Conservation (phyloP, 30 jellyfish, hydroid and myxozoan species). For the Pseudorhiza aurosa region DNA sequence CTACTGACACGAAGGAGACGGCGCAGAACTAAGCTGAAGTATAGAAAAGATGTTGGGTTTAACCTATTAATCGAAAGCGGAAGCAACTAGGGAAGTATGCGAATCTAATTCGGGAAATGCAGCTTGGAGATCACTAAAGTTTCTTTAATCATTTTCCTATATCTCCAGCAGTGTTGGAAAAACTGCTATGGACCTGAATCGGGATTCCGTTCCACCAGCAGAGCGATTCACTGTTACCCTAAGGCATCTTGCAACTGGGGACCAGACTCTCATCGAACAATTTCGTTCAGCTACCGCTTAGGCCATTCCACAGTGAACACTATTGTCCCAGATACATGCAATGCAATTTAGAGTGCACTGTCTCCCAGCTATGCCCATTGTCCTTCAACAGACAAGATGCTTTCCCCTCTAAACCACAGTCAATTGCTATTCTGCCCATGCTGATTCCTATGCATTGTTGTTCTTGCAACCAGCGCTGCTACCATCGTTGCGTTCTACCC, state of each 20-base stretch:
- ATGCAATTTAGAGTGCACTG: slow-evolving; percentile 47
- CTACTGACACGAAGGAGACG: slow-evolving; percentile 55
- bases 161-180: slow-evolving; percentile 2
- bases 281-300: slow-evolving; percentile 19
- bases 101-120: slow-evolving; percentile 42
- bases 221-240: slow-evolving; percentile 11
- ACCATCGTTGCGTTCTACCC: too few relatives aligned
- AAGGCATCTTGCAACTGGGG: slow-evolving; percentile 27
- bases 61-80: slow-evolving; percentile 51
- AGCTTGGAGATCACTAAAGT: slow-evolving; percentile 68
- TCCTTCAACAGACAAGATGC: slow-evolving; percentile 51
- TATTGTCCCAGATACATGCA: slow-evolving; percentile 40
- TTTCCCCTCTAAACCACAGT: too few relatives aligned
- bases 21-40: slow-evolving; percentile 34
- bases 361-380: slow-evolving; percentile 53
- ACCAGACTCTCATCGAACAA: slow-evolving; percentile 14
- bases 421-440: too few relatives aligned
- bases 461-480: too few relatives aligned
- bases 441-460: too few relatives aligned
- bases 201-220: slow-evolving; percentile 9
- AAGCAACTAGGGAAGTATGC: slow-evolving; percentile 59
- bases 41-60: slow-evolving; percentile 57
- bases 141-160: slow-evolving; percentile 42
- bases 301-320: slow-evolving; percentile 29
- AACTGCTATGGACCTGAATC: neutral